Conservation (phyloP, 2,888 invertebrate genomes). For the Plusia festucae region DNA sequence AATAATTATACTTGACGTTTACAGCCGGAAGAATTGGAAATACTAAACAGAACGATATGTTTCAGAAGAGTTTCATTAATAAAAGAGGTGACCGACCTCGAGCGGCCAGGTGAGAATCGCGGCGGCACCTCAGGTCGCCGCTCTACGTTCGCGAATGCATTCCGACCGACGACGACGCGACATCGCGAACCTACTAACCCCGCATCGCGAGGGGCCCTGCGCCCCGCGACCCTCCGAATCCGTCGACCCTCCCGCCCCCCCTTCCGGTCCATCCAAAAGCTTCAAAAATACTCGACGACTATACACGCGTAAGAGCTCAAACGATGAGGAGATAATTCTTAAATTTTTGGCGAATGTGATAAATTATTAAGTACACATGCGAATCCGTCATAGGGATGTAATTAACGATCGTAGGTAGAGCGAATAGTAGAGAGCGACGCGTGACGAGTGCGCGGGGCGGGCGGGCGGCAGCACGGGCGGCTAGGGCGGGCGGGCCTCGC, state of each 20-base stretch:
- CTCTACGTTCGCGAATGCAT: conserved; percentile 89
- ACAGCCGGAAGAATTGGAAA: conserved; percentile 45
- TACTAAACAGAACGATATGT: conserved; percentile 54
- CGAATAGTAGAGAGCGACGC: conserved; percentile 73
- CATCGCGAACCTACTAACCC: conserved; percentile 89
- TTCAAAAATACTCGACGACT: conserved; percentile 86
- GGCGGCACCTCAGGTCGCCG: conserved; percentile 87
- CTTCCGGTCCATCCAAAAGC: conserved; percentile 87
- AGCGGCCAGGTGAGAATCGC: conserved; percentile 81
- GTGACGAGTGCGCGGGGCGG: conserved; percentile 81
- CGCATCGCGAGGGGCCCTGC: conserved; percentile 87
- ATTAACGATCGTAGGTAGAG: conserved; percentile 71
- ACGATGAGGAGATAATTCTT: conserved; percentile 67
- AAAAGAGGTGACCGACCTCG: conserved; percentile 79
- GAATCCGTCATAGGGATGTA: conserved; percentile 66
- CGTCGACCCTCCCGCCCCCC: conserved; percentile 81
- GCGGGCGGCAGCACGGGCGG: conserved; percentile 83
- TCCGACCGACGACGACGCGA: conserved; percentile 88
- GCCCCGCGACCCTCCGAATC: conserved; percentile 86
- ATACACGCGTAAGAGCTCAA: conserved; percentile 78
- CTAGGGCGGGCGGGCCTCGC: conserved; percentile 90
- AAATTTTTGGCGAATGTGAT: conserved; percentile 59
- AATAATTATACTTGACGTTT: conserved; percentile 64
- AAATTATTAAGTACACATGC: conserved; percentile 62
- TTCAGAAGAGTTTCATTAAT: conserved; percentile 64